Evolutionary conservation across 2,888 invertebrate species (phyloP), one percentile per base, ranked within the genome.

Genomic region (Tenthredo scrophulariae): DNA sequence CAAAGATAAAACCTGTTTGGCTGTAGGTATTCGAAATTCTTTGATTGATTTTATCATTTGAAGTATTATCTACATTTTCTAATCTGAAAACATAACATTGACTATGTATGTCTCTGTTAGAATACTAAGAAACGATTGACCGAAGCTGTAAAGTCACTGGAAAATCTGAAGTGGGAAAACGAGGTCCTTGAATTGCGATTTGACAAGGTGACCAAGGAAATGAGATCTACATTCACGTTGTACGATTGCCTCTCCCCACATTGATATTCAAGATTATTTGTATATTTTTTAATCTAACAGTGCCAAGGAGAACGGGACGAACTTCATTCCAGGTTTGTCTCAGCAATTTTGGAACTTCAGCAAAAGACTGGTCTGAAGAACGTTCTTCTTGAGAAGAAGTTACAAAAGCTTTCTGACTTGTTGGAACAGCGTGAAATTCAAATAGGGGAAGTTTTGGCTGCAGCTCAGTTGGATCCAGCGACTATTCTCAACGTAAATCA

Each of bases 311-410:
- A 98, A 91, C 95, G 97, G 15, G 96, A 98, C 89, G 96, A 97
- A 84, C 93, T 98, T 33, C 97, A 97, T 91, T 93, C 95, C 4
- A 95, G 96, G 91, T 98, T 98, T 92, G 96, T 97, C 13, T 95
- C 96, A 86, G 97, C 98, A 0, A 96, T 98, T 77, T 94, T 97
- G 67, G 98, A 98, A 91, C 95, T 98, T 4, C 98, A 98, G 92
- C 97, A 98, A 92, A 97, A 97, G 92, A 96, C 97, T 0, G 96
- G 97, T 6, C 93, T 97, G 89, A 97, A 97, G 93, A 97, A 97
- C 87, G 96, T 97, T 0, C 93, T 98, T 6, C 93, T 98, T 80
- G 98, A 98, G 91, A 96, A 96, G 90, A 96, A 97, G 92, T 94
- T 97, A 37, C 93, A 94, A 67, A 95, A 95, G n/a, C 91, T 97